These are phyloP conservation scores for Salvator merianae DNA, from an alignment of 2,113 vertebrate genomes.

Conservation along the genomic window DNA sequence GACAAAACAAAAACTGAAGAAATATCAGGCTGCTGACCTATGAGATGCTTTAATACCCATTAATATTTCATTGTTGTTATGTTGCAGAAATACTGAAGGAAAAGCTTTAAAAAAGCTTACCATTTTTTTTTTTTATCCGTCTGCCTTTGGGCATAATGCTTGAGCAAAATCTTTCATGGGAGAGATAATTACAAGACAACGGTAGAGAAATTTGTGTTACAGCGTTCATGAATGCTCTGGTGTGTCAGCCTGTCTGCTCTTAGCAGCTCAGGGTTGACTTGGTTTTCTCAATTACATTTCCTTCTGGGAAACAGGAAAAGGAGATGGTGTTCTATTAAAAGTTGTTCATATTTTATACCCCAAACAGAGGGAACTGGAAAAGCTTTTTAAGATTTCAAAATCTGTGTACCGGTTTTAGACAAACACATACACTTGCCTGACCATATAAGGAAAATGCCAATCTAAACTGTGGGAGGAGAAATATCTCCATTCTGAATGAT, in stretches of 20 bases:
- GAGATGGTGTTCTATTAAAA: slow-evolving; percentile 20
- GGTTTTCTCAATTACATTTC: slow-evolving; percentile 61
- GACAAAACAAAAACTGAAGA: slow-evolving; percentile 33
- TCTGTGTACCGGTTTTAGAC: background rate
- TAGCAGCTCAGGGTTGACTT: slow-evolving; percentile 35
- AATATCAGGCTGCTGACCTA: slow-evolving; percentile 37
- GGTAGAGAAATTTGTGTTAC: slow-evolving; percentile 35
- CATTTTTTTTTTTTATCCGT: slow-evolving; percentile 31
- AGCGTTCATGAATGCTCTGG: slow-evolving; percentile 22
- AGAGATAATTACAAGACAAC: slow-evolving; percentile 68
- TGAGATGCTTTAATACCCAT: slow-evolving; percentile 50
- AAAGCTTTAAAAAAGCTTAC: slow-evolving; percentile 55
- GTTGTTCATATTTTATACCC: slow-evolving; percentile 23
- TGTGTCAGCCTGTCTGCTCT: slow-evolving; percentile 63
- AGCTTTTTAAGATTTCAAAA: background rate
- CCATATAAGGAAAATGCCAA: no score
- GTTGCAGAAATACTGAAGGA: slow-evolving; percentile 40
- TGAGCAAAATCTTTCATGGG: slow-evolving; percentile 60
- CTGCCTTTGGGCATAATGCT: slow-evolving; percentile 63
- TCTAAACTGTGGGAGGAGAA: no score
- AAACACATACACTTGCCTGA: background rate
- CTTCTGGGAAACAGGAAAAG: slow-evolving; percentile 39
- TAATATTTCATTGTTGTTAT: slow-evolving; percentile 54
- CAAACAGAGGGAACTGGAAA: slow-evolving; percentile 10
- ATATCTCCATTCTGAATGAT: no score